Percentiles rank a stretch among this genome's conserved stretches.
Evolutionary conservation across 2,888 invertebrate species (phyloP).

Genomic region (Arctia plantaginis): DNA sequence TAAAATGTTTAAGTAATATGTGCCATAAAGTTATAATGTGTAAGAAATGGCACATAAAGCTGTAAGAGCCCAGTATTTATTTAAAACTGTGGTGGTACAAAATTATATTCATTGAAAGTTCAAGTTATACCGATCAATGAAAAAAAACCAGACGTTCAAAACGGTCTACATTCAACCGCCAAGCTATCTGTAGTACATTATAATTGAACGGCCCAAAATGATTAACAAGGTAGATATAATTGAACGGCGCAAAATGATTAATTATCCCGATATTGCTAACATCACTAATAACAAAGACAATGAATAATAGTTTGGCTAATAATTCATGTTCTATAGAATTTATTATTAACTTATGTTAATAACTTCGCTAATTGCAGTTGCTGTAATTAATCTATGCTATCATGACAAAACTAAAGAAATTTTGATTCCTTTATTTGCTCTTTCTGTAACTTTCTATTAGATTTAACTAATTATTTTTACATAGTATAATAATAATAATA

Average conservation of each 20-base stretch:
- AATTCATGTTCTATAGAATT: neutral
- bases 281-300: neutral
- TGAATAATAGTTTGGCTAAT: neutral
- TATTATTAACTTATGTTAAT: neutral
- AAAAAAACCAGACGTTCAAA: neutral
- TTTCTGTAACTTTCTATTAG: too few species aligned
- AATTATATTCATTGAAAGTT: too few species aligned
- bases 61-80: too few species aligned
- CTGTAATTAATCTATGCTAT: too few species aligned
- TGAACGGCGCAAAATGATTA: slow-evolving; percentile 5
- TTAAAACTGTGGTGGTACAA: too few species aligned
- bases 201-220: slow-evolving; percentile 1
- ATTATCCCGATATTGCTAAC: slow-evolving; percentile 4
- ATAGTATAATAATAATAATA: too few species aligned
- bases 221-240: slow-evolving; percentile 3
- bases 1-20: neutral
- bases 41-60: neutral
- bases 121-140: neutral
- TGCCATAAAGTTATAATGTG: neutral
- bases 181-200: neutral
- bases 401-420: too few species aligned
- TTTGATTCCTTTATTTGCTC: too few species aligned
- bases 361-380: too few species aligned
- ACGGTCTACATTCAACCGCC: neutral
- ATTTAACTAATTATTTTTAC: too few species aligned